Evolutionary conservation across 2,797 vertebrate species (phyloP).

Genomic region (Simalia tracyae): DNA sequence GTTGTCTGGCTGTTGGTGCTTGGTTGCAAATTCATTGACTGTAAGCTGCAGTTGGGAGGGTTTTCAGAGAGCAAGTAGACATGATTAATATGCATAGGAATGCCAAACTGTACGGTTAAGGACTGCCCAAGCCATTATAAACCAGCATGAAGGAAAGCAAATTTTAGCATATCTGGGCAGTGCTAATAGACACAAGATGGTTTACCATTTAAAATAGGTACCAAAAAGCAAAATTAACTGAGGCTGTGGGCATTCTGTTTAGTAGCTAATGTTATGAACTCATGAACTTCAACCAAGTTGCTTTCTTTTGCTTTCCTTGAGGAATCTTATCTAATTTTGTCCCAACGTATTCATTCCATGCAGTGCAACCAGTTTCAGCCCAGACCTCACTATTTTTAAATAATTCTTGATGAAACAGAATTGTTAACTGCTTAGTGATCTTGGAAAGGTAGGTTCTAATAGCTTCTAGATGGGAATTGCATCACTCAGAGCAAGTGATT

Average conservation of each 20-base stretch:
- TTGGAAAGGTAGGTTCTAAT: too few relatives aligned
- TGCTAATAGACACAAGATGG: background rate
- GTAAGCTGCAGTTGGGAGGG: too few relatives aligned
- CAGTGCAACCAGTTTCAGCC: background rate
- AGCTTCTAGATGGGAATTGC: too few relatives aligned
- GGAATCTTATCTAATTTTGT: background rate
- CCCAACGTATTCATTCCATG: too few relatives aligned
- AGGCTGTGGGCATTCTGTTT: background rate
- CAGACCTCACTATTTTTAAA: too few relatives aligned
- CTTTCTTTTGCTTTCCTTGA: background rate
- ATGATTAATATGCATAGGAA: too few relatives aligned
- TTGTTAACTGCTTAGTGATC: too few relatives aligned
- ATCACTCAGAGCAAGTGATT: too few relatives aligned
- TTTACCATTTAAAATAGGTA: background rate
- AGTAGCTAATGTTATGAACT: background rate
- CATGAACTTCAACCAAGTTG: background rate
- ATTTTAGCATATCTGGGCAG: background rate
- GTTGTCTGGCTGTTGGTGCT: background rate
- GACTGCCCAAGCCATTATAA: background rate
- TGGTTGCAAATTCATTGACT: too few relatives aligned
- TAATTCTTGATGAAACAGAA: too few relatives aligned
- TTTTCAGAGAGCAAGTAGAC: too few relatives aligned
- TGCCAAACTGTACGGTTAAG: too few relatives aligned
- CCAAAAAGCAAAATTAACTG: background rate
- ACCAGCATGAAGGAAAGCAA: background rate